These are phyloP conservation scores for Microvelia longipes DNA, from an alignment of 1,140 invertebrate species.

Conservation along the genomic window DNA sequence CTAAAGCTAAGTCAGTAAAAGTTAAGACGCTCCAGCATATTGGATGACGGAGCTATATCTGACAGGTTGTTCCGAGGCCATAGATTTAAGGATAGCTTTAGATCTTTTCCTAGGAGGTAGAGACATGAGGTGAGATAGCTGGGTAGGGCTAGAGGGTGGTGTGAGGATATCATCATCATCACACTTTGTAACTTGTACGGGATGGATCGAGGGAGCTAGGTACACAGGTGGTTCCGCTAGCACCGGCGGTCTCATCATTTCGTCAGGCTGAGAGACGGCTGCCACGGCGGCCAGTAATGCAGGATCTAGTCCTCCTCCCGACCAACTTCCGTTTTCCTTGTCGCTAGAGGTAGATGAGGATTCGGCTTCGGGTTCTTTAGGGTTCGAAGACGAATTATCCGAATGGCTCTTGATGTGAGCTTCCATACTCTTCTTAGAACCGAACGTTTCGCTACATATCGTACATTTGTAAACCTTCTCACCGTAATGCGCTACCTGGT, in stretches of 20 bases:
- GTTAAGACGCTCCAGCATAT: constrained; percentile 49
- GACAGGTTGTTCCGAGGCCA: constrained; percentile 35
- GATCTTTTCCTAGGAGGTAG: constrained; percentile 57
- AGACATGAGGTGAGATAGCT: constrained; percentile 28
- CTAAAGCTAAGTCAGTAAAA: too few relatives aligned
- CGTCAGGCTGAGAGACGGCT: constrained; percentile 17
- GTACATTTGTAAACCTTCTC: constrained; percentile 85
- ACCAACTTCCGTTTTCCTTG: constrained; percentile 29
- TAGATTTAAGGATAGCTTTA: constrained; percentile 57
- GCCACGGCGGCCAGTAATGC: constrained; percentile 34
- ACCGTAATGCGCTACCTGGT: constrained; percentile 79
- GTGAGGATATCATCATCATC: constrained; percentile 34
- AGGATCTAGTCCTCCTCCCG: constrained; percentile 28
- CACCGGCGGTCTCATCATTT: background rate
- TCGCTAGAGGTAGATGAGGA: constrained; percentile 27
- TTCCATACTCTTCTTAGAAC: constrained; percentile 76
- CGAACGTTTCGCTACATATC: constrained; percentile 74
- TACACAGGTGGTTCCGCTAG: constrained; percentile 25
- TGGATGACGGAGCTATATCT: constrained; percentile 65
- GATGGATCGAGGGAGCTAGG: constrained; percentile 13
- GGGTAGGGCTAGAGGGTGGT: constrained; percentile 41
- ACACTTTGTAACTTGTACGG: constrained; percentile 10
- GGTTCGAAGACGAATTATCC: constrained; percentile 31
- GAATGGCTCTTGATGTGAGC: constrained; percentile 78
- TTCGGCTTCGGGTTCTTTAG: constrained; percentile 24